Evolutionary conservation across 2,888 invertebrate genomes (phyloP).

Genomic region (Melinaea menophilus): DNA sequence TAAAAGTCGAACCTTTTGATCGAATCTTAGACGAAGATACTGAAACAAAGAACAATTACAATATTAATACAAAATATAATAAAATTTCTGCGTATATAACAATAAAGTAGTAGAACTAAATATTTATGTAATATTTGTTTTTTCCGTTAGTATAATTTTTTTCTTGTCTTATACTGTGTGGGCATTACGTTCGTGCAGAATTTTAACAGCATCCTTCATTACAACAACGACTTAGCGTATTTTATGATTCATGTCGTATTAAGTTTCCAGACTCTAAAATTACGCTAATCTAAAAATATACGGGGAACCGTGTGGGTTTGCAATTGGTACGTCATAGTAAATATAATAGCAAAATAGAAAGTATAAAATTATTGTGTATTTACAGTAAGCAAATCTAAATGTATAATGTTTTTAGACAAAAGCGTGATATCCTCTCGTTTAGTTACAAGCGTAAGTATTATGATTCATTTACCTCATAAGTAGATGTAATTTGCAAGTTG

Average conservation of each 20-base stretch:
- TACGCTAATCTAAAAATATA: slow-evolving; percentile 19
- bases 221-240: slow-evolving; percentile 9
- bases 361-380: too few relatives aligned
- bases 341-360: too few relatives aligned
- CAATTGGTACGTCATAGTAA: neutral
- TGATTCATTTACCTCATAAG: slow-evolving; percentile 80
- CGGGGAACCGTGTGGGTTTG: neutral
- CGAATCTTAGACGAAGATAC: slow-evolving; percentile 84
- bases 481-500: slow-evolving; percentile 84
- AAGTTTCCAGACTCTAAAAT: slow-evolving; percentile 16
- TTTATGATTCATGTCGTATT: slow-evolving; percentile 13
- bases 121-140: too few relatives aligned
- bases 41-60: slow-evolving; percentile 53
- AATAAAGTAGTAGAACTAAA: too few relatives aligned
- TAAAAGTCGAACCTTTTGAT: slow-evolving; percentile 81
- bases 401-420: too few relatives aligned
- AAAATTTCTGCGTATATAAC: too few relatives aligned
- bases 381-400: too few relatives aligned
- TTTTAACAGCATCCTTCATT: slow-evolving; percentile 2
- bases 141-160: too few relatives aligned
- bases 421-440: too few relatives aligned
- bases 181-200: neutral
- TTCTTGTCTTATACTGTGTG: neutral
- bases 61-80: too few relatives aligned
- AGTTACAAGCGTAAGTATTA: too few relatives aligned